Percentiles rank a stretch among this genome's conserved stretches.
Conservation (phyloP, 2,888 invertebrate genomes). For the Eristalinus sepulchralis region DNA sequence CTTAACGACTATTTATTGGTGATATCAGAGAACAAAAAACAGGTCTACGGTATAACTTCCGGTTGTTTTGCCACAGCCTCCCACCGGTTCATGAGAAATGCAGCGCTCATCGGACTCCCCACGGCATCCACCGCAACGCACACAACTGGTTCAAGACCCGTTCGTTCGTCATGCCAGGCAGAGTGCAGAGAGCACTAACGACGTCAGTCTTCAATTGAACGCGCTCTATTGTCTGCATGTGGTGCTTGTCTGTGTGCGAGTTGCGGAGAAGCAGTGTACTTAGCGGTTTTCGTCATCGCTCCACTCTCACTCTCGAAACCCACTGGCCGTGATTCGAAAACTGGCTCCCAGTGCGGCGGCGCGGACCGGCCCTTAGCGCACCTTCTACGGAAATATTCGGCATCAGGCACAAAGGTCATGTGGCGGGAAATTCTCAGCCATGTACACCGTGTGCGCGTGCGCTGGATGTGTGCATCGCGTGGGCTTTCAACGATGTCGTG, state of each 20-base stretch:
- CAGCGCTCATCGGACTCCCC: background rate
- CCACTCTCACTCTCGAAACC: background rate
- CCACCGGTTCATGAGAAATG: background rate
- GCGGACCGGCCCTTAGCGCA: background rate
- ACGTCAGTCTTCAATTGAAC: background rate
- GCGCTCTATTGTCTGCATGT: background rate
- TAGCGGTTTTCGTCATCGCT: background rate
- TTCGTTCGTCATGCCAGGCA: background rate
- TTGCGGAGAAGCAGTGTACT: background rate
- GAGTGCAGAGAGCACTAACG: background rate
- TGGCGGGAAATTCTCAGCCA: background rate
- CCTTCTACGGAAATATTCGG: background rate
- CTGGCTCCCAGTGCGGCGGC: background rate
- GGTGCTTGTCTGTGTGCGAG: background rate
- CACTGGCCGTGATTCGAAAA: background rate
- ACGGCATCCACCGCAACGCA: background rate
- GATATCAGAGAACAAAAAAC: background rate
- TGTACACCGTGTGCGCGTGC: background rate
- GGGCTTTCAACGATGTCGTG: conserved; percentile 13
- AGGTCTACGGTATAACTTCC: background rate
- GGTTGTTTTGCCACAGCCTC: background rate
- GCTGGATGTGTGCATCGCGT: background rate
- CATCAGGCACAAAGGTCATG: background rate
- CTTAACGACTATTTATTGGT: background rate
- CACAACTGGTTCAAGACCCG: background rate